Percentiles rank a stretch among this genome's conserved stretches.
Conservation (phyloP, 2,888 invertebrate genomes). For the Caenorhabditis macrosperma region DNA sequence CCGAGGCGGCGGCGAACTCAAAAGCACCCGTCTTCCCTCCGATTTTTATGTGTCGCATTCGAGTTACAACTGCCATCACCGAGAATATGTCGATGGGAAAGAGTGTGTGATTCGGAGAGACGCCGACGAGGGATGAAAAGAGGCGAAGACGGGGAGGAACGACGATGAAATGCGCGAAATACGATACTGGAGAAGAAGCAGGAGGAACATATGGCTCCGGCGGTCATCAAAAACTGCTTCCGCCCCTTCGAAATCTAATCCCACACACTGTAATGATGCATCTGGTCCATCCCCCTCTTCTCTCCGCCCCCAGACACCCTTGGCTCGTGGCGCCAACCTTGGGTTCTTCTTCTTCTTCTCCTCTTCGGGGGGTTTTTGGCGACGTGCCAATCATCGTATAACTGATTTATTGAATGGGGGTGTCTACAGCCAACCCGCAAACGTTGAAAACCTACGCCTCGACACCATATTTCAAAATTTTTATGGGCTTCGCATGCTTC, state of each 20-base stretch:
- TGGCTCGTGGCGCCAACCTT: slow-evolving; percentile 53
- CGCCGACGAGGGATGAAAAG: neutral
- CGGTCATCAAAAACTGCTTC: slow-evolving; percentile 18
- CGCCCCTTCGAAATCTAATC: slow-evolving; percentile 10
- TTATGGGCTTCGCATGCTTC: slow-evolving; percentile 35
- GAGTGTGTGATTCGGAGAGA: slow-evolving; percentile 37
- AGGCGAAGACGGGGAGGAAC: neutral
- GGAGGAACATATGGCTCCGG: slow-evolving; percentile 44
- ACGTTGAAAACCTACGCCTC: slow-evolving; percentile 38
- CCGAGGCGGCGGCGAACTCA: slow-evolving; percentile 39
- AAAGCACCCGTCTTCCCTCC: slow-evolving; percentile 22
- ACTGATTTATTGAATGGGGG: slow-evolving; percentile 56
- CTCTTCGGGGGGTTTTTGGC: slow-evolving; percentile 18
- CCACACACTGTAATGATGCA: neutral
- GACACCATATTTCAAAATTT: slow-evolving; percentile 56
- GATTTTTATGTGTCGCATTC: slow-evolving; percentile 58
- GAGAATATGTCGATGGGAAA: slow-evolving; percentile 44
- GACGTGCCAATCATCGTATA: slow-evolving; percentile 58
- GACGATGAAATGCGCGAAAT: slow-evolving; percentile 52
- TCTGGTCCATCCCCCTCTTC: neutral
- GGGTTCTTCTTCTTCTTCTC: neutral
- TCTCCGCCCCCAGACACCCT: slow-evolving; percentile 27
- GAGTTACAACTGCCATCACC: slow-evolving; percentile 38
- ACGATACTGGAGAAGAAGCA: slow-evolving; percentile 52
- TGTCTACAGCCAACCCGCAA: slow-evolving; percentile 27